A percentile compares a stretch with the other conserved stretches of the same genome.
phyloP scores from a whole-genome alignment of 2,797 vertebrate species.

The Alca torda region DNA sequence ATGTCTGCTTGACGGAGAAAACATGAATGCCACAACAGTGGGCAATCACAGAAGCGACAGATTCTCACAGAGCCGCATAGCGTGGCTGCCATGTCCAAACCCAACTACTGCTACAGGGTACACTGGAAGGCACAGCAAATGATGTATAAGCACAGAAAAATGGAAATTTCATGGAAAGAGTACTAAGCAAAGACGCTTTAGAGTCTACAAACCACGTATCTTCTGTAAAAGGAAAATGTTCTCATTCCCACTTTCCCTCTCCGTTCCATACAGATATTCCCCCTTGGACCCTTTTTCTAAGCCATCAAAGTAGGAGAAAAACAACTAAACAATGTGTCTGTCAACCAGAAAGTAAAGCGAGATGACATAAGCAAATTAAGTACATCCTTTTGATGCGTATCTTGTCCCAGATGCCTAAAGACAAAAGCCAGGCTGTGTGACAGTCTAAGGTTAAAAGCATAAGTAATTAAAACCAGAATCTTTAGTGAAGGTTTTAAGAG shows the following conservation, averaged over 20 bases:
- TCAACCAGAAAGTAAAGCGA: neutral
- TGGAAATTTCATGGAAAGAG: neutral
- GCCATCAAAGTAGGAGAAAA: neutral
- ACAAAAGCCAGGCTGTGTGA: neutral
- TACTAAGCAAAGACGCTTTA: neutral
- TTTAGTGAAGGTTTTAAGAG: neutral
- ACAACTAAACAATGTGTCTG: neutral
- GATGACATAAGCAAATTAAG: neutral
- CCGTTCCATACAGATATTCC: neutral
- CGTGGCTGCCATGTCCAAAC: neutral
- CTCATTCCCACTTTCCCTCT: neutral
- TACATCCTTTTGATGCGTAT: neutral
- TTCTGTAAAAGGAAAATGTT: accelerated
- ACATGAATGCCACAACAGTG: accelerated
- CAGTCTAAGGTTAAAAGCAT: neutral
- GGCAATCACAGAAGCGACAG: neutral
- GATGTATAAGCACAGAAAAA: neutral
- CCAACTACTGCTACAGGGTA: neutral
- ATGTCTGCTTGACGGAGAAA: neutral
- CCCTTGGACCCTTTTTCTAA: neutral
- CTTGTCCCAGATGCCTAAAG: neutral
- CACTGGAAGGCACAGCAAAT: neutral
- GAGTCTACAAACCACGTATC: neutral
- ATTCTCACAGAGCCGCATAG: neutral
- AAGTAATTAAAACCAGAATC: neutral